Conservation (phyloP, 2,888 invertebrate species). For the Brassicogethes aeneus region DNA sequence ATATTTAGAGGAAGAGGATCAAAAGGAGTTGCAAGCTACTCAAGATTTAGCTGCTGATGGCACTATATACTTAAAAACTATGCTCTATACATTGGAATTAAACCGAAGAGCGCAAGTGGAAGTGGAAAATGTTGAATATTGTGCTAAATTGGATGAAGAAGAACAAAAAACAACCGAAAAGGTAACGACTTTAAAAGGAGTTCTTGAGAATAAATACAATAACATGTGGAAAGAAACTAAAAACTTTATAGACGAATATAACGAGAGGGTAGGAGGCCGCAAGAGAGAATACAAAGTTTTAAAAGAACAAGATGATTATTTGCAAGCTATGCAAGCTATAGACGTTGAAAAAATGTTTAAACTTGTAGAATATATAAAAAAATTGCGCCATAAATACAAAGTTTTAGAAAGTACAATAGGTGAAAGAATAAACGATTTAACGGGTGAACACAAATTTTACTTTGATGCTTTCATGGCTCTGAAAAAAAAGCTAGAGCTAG, state of each 20-base stretch:
- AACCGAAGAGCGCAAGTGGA: slow-evolving; percentile 31
- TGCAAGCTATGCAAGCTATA: slow-evolving; percentile 22
- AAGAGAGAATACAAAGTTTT: slow-evolving; percentile 25
- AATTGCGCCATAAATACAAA: slow-evolving; percentile 10
- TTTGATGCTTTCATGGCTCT: slow-evolving; percentile 30
- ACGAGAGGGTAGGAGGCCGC: slow-evolving; percentile 18
- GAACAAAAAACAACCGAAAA: slow-evolving; percentile 25
- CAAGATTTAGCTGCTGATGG: slow-evolving; percentile 29
- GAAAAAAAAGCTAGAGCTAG: slow-evolving; percentile 46
- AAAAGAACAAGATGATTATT: slow-evolving; percentile 26
- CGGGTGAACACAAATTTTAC: slow-evolving; percentile 36
- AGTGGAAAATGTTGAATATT: slow-evolving; percentile 30
- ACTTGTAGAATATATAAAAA: slow-evolving; percentile 22
- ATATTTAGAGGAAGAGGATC: not conserved
- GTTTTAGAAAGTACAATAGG: slow-evolving; percentile 12
- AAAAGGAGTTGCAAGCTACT: not conserved
- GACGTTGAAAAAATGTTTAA: slow-evolving; percentile 24
- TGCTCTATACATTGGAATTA: slow-evolving; percentile 45
- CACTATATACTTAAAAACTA: slow-evolving; percentile 43
- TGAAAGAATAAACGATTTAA: slow-evolving; percentile 21
- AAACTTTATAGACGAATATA: slow-evolving; percentile 21
- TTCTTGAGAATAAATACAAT: slow-evolving; percentile 24
- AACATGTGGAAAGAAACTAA: slow-evolving; percentile 26
- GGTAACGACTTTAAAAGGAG: slow-evolving; percentile 23
- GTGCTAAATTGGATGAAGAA: slow-evolving; percentile 32